phyloP scores from a whole-genome alignment of 2,113 vertebrate species.

The Dasyprocta punctata region DNA sequence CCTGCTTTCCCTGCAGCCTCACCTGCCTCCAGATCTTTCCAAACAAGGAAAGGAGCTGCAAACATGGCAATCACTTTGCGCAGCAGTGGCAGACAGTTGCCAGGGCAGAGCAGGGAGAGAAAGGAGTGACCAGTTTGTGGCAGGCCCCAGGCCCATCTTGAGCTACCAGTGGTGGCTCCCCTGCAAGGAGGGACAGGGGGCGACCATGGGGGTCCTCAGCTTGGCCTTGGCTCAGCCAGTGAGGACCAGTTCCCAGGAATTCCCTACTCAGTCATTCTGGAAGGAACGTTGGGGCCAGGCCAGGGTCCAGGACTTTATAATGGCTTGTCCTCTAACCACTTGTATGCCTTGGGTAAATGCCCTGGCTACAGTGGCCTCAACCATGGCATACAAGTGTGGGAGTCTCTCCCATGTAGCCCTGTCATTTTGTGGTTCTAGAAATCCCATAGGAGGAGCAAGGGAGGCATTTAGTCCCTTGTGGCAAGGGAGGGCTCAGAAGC shows the following conservation, averaged over 20 bases:
- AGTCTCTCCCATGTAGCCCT: background rate
- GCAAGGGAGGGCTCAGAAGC: background rate
- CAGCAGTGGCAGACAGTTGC: conserved; percentile 40
- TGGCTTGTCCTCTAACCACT: background rate
- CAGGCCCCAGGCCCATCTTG: too few species aligned
- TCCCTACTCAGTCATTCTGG: background rate
- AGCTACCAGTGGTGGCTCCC: rapidly evolving
- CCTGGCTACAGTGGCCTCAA: background rate
- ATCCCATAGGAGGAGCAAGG: background rate
- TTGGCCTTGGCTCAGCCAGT: too few species aligned
- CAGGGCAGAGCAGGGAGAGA: background rate
- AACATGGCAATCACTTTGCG: conserved; percentile 53
- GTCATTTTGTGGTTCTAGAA: background rate
- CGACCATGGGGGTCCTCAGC: background rate
- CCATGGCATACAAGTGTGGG: too few species aligned
- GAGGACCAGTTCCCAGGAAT: background rate
- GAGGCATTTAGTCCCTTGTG: background rate
- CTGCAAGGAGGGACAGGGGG: background rate
- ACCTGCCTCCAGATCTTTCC: conserved; percentile 74
- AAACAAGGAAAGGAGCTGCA: conserved; percentile 64
- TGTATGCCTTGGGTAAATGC: background rate
- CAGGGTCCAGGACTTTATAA: background rate
- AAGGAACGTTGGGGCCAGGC: background rate
- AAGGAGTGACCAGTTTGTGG: rapidly evolving
- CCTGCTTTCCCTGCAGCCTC: conserved; percentile 36